A percentile compares a stretch with the other conserved stretches of the same genome.
These are phyloP conservation scores for Solenodon paradoxus DNA, from an alignment of 2,113 vertebrate species.

Conservation along the genomic window DNA sequence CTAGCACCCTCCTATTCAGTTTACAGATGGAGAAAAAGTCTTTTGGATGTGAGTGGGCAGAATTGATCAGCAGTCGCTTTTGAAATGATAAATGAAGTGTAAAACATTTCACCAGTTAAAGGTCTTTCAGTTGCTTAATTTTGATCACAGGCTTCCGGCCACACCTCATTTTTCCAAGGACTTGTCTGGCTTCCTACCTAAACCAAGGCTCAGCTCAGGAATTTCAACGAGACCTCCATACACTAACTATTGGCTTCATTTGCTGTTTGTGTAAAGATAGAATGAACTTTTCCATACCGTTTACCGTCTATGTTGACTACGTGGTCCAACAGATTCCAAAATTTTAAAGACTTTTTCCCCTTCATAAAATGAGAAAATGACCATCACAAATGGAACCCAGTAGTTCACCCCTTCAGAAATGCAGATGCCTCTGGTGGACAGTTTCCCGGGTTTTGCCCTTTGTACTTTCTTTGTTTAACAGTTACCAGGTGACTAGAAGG, in stretches of 20 bases:
- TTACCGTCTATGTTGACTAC: background rate
- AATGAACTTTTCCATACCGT: slow-evolving; percentile 45
- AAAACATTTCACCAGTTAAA: background rate
- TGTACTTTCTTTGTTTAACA: slow-evolving; percentile 41
- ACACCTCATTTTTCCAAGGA: background rate
- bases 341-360: rapidly evolving
- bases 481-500: background rate
- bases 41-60: background rate
- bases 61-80: slow-evolving; percentile 35
- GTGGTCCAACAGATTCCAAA: background rate
- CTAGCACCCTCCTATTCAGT: background rate
- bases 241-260: background rate
- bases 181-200: background rate
- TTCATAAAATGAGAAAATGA: background rate
- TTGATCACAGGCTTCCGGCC: background rate
- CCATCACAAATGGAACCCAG: background rate
- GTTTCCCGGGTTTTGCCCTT: background rate
- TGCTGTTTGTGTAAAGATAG: background rate
- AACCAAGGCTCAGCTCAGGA: background rate
- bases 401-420: rapidly evolving
- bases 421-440: background rate
- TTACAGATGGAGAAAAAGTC: slow-evolving; percentile 29
- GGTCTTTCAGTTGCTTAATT: background rate
- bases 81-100: background rate
- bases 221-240: background rate